Base-by-base conservation (phyloP, 2,113 vertebrate genomes). In the Carettochelys insculpta region DNA sequence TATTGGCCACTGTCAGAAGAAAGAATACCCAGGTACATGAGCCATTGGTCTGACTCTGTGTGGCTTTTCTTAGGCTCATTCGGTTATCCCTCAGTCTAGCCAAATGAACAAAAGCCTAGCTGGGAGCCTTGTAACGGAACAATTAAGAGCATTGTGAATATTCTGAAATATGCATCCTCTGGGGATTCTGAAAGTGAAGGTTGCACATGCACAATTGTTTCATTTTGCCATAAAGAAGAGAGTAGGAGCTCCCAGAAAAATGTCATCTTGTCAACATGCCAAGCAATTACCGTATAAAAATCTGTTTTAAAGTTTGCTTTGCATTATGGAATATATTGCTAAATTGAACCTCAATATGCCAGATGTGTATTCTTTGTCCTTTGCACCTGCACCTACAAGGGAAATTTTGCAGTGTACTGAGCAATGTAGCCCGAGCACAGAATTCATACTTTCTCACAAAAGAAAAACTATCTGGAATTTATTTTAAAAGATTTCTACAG, bases 181-280 rank as follows among this genome's bases (percentile, higher is more conserved):
- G 54, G 29, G 54, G 27, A 56, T 12, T 56, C 54, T 31, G 31
- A 61, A 68, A 68, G 61, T 68, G 61, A 68, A 38, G 16, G 4
- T 38, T 68, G n/a, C 17, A 5, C n/a, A 22, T 16, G 34, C n/a
- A 38, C n/a, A 22, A 68, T n/a, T 68, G 61, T 38, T 65, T 19
- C 61, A 38, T 34, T 65, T 65, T 65, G 20, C 16, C 34, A 38
- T 68, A 68, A 68, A 68, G 61, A n/a, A 38, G 34, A 68, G 34
- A 68, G 61, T 68, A 17, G 31, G 58, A 34, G 19, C 5, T 68
- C 8, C n/a, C 61, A 38, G 61, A 7, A 45, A 19, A 75, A 27
- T 5, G 22, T 1, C 0, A 0, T n/a, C 7, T 81, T 90, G 53
- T 38, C 19, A 34, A n/a, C 8, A 4, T 68, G 61, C n/a, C n/a